Evolutionary conservation across 2,888 invertebrate genomes (phyloP).

Genomic region (Actias luna): DNA sequence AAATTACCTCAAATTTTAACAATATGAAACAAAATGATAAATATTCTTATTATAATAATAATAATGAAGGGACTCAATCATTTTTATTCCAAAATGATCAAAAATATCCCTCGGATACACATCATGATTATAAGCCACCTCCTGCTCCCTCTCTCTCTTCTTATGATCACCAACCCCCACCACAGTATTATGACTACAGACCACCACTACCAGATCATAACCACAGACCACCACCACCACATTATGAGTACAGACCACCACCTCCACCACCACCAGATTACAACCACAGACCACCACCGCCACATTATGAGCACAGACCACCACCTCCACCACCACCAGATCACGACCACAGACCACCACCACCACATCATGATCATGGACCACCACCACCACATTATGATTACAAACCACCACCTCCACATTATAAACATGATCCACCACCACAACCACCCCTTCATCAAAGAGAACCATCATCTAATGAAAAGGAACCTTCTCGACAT

Average conservation of each 20-base stretch:
- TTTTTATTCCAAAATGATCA: slow-evolving; percentile 20
- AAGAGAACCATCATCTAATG: slow-evolving; percentile 12
- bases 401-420: slow-evolving; percentile 14
- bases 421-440: slow-evolving; percentile 14
- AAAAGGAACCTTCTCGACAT: slow-evolving; percentile 16
- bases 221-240: slow-evolving; percentile 20
- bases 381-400: slow-evolving; percentile 9
- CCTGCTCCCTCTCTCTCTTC: slow-evolving; percentile 5
- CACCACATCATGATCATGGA: slow-evolving; percentile 17
- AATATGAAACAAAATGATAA: slow-evolving; percentile 18
- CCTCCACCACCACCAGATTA: slow-evolving; percentile 16
- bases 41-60: background rate
- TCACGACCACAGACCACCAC: slow-evolving; percentile 21
- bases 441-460: slow-evolving; percentile 16
- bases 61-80: background rate
- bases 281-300: slow-evolving; percentile 15
- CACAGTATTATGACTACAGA: slow-evolving; percentile 16
- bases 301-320: slow-evolving; percentile 19
- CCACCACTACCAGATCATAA: slow-evolving; percentile 16
- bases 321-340: slow-evolving; percentile 21
- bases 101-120: slow-evolving; percentile 21
- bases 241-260: slow-evolving; percentile 6
- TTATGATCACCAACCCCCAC: slow-evolving; percentile 19
- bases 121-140: slow-evolving; percentile 24
- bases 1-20: background rate